These are phyloP conservation scores for Hoplostethus mediterraneus DNA, from an alignment of 2,797 vertebrate species.

Conservation along the genomic window DNA sequence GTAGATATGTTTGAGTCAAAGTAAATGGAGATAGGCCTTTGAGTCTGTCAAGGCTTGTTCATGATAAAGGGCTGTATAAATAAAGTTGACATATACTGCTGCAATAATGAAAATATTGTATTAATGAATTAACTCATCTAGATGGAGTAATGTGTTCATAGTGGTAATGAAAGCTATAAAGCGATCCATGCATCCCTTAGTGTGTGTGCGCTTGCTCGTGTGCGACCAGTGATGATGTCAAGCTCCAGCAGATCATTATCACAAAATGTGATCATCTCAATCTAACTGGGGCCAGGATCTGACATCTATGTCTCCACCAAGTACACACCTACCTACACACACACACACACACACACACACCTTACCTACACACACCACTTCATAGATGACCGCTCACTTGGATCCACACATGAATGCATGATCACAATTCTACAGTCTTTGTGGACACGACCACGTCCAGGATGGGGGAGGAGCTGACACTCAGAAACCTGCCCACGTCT, in stretches of 20 bases:
- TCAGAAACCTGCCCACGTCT: constrained; percentile 63
- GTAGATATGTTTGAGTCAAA: no score
- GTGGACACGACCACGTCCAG: constrained; percentile 27
- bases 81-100: constrained; percentile 22
- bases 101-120: constrained; percentile 56
- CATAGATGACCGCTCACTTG: constrained; percentile 38
- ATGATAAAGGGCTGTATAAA: no score
- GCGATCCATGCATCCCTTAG: not conserved
- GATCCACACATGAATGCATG: constrained; percentile 15
- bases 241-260: constrained; percentile 35
- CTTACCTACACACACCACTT: not conserved
- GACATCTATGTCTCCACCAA: constrained; percentile 11
- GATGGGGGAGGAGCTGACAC: constrained; percentile 16
- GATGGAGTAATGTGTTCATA: constrained; percentile 38
- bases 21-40: no score
- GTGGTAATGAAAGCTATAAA: constrained; percentile 26
- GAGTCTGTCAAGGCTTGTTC: no score
- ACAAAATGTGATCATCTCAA: constrained; percentile 35
- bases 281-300: constrained; percentile 9
- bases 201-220: constrained; percentile 6
- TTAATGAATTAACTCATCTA: constrained; percentile 60
- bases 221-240: not conserved
- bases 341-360: not conserved
- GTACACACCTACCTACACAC: constrained; percentile 1
- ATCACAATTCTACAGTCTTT: constrained; percentile 37